Base-by-base conservation (phyloP, 2,888 invertebrate species). In the Drosophila dives region DNA sequence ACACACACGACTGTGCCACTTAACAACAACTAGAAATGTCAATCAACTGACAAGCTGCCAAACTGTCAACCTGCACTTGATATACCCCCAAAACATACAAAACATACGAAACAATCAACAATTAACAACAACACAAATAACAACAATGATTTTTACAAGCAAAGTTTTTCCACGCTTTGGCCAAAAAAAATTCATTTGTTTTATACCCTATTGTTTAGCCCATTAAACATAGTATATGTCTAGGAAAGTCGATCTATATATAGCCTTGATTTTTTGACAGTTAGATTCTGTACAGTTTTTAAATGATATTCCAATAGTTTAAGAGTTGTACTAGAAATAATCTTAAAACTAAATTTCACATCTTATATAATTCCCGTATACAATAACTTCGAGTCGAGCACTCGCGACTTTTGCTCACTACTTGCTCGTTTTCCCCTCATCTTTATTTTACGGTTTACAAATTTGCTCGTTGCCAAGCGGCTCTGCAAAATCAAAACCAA, bases 1-100 rank as follows among this genome's bases (percentile, higher is more conserved):
- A 49, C 23, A 48, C 49, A 65, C 55, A 48, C 61, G 49, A 15
- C 55, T 79, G 90, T 85, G 86, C 91, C 91, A 86, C 91, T 86
- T 86, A 88, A 80, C 71, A 77, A 72, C 82, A 89, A 90, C 86
- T 87, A 86, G 90, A 86, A 90, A 90, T 89, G 86, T 85, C 86
- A 90, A 90, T 86, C 86, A 83, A 70, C 69, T 80, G 80, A 59
- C 83, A 90, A 73, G 67, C 90, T 84, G 80, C 61, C 83, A 90
- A 73, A 72, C 90, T 84, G 90, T 84, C 84, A 86, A 68, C 62
- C 76, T 83, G 77, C 81, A 83, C 77, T 78, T 78, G 82, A 81
- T 78, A 72, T 78, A 78, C 55, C 73, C 81, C 61, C 61, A 62
- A 77, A 79, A 62, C 60, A 70, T 34, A 61, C 45, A 60, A 45